Evolutionary conservation across 2,113 vertebrate species (phyloP).

Genomic region (Epinephelus cyanopodus): DNA sequence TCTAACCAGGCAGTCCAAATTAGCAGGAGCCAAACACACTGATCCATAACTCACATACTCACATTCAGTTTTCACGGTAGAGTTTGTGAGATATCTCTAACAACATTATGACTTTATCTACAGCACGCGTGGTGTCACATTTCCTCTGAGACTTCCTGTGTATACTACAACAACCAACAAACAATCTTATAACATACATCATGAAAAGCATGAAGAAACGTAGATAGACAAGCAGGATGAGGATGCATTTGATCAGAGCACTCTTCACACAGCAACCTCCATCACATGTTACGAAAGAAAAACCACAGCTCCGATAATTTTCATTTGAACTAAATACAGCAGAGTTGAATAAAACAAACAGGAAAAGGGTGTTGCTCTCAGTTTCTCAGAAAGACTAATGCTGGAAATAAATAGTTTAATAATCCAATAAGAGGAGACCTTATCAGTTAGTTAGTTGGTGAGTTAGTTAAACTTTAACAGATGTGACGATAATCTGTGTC

Average conservation of each 20-base stretch:
- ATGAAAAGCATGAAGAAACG: background rate
- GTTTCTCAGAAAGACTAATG: slow-evolving; percentile 1
- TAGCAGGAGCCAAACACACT: background rate
- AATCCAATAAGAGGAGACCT: background rate
- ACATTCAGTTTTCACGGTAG: background rate
- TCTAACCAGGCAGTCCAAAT: background rate
- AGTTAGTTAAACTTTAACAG: background rate
- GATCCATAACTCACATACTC: background rate
- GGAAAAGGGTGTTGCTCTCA: background rate
- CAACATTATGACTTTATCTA: background rate
- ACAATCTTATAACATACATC: background rate
- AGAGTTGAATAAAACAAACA: background rate
- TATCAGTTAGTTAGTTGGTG: background rate
- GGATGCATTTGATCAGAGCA: background rate
- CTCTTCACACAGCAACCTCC: background rate
- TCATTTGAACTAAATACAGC: slow-evolving; percentile 29
- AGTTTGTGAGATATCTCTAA: slow-evolving; percentile 2
- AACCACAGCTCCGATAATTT: slow-evolving; percentile 30
- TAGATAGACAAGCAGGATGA: slow-evolving; percentile 13
- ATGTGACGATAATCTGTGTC: background rate
- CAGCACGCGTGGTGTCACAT: background rate
- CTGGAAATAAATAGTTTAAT: background rate
- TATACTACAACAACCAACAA: slow-evolving; percentile 6
- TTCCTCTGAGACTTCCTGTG: slow-evolving; percentile 25
- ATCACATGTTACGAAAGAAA: background rate